Base-by-base conservation (phyloP, 2,888 invertebrate genomes). In the Ormyrus nitidulus region DNA sequence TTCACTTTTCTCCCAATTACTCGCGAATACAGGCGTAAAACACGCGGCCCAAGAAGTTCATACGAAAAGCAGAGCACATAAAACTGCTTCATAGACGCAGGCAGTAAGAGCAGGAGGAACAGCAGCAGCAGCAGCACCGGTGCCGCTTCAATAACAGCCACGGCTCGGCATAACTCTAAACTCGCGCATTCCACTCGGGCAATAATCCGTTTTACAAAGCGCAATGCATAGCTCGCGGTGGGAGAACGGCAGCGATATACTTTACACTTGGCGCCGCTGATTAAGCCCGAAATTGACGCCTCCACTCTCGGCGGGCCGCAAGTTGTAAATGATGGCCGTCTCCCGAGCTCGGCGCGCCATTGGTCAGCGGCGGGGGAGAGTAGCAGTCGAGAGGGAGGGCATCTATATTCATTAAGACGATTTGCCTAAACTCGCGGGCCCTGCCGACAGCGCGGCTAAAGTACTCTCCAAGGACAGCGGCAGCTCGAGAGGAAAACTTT, bases 331-430 rank as follows among this genome's bases (percentile, higher is more conserved):
- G 34, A 34, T 34, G 34, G 34, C 34, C 34, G 34, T 34, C 34
- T 34, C 34, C 34, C 34, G 34, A 34, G 34, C 34, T 34, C 3
- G 34, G 34, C 2, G 4, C 13, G 65, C 59, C 65, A 59, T 76
- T 73, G 81, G 81, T 77, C 74, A 78, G 44, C 65, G 53, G 19
- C n/a, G 44, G 48, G 34, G 34, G 44, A 19, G 53, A 9, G 6
- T 53, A 34, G 19, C 19, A 9, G 10, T 44, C 6, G 59, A 70
- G 70, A 59, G 61, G 34, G 7, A 78, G 77, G 83, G 87, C 86
- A 86, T 88, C 87, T 87, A 85, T 88, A 88, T 88, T 88, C 86
- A 87, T 88, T 87, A 85, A 85, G 83, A 82, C 82, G 77, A 78
- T 82, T 81, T 77, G 78, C 82, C 81, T 79, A 83, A 82, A 81